Conservation (phyloP, 2,888 invertebrate species). For the Monochamus alternatus region DNA sequence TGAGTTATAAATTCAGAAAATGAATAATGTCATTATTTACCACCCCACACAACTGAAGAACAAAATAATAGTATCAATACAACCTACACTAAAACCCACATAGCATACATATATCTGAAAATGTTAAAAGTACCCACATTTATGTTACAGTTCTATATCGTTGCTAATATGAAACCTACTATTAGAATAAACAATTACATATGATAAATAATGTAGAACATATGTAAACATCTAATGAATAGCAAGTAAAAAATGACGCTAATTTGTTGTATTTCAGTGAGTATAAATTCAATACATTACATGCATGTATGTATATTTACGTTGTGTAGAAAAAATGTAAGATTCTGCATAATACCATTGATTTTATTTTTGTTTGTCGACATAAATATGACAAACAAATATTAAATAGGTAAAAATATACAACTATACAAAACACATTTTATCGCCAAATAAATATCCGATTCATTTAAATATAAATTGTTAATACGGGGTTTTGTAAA, state of each 20-base stretch:
- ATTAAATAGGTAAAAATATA: constrained; percentile 17
- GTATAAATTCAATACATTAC: no score
- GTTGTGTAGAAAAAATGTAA: not conserved
- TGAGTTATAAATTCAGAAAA: constrained; percentile 58
- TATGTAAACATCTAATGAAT: constrained; percentile 32
- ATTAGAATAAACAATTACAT: constrained; percentile 53
- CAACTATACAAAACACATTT: constrained; percentile 51
- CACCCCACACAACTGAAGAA: constrained; percentile 61
- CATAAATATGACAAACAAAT: constrained; percentile 10
- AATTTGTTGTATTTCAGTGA: not conserved
- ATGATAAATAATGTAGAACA: constrained; percentile 45
- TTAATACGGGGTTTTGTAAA: constrained; percentile 55
- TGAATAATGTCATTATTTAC: constrained; percentile 60
- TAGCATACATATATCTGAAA: constrained; percentile 58
- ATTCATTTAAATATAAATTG: constrained; percentile 61
- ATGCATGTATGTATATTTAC: no score
- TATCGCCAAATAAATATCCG: constrained; percentile 58
- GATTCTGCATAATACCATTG: constrained; percentile 8
- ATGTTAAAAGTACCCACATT: constrained; percentile 59
- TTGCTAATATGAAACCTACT: constrained; percentile 56
- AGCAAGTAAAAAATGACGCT: constrained; percentile 2
- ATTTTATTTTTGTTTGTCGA: constrained; percentile 23
- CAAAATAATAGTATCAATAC: constrained; percentile 64
- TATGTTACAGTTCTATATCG: constrained; percentile 58
- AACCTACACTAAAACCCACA: constrained; percentile 62